A percentile compares a stretch with the other conserved stretches of the same genome.
These are phyloP conservation scores for Perca schrenkii DNA, from an alignment of 2,113 vertebrate species.

Conservation along the genomic window DNA sequence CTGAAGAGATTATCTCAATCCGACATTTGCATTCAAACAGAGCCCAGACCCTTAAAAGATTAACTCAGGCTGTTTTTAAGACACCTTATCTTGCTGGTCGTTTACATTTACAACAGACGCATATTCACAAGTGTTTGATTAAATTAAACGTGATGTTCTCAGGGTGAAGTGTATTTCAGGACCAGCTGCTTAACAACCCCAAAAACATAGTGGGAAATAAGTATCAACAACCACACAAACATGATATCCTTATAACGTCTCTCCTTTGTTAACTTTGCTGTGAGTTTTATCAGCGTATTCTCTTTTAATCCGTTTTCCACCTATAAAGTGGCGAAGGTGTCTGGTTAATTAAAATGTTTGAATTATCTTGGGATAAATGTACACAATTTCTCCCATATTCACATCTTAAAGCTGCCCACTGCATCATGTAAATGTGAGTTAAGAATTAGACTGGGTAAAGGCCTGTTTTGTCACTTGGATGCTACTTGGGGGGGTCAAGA, in stretches of 20 bases:
- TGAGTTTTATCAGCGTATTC: constrained; percentile 5
- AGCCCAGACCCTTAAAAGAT: constrained; percentile 20
- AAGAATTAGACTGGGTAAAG: neutral
- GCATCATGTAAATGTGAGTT: neutral
- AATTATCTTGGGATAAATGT: neutral
- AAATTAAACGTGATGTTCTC: neutral
- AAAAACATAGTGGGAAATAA: neutral
- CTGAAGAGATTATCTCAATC: constrained; percentile 60
- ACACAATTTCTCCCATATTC: neutral
- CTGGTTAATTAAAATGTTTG: neutral
- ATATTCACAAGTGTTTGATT: neutral
- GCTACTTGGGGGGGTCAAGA: constrained; percentile 37
- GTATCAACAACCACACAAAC: neutral
- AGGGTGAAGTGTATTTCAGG: neutral
- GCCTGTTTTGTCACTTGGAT: constrained; percentile 14
- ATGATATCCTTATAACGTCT: neutral
- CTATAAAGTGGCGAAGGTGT: neutral
- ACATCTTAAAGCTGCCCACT: neutral
- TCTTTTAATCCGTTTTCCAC: neutral
- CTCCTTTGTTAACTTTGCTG: neutral
- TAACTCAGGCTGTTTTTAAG: constrained; percentile 35
- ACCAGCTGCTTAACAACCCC: neutral
- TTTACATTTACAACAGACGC: constrained; percentile 23
- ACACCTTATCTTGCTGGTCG: constrained; percentile 1
- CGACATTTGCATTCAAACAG: constrained; percentile 66